Evolutionary conservation across 2,888 invertebrate genomes (phyloP), one percentile per base, ranked within the genome.

Genomic region (Lithophane ornitopus): DNA sequence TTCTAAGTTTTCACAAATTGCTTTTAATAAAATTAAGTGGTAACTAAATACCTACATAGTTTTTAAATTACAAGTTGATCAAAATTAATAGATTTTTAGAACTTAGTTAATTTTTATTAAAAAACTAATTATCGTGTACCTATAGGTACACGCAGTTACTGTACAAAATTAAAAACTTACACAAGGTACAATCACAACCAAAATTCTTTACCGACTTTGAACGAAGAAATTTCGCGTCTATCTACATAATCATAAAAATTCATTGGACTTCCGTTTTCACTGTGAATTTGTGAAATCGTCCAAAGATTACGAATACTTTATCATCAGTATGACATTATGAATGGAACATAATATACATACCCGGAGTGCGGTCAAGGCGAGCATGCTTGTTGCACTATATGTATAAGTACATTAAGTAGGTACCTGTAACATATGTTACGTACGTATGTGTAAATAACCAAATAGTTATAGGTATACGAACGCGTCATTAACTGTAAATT

Each of bases 341-440:
- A 95, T 94, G 94, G 92, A 93, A 91, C 89, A 91, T 89, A 93
- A 89, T 85, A 89, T 89, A 87, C 87, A 91, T 90, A 89, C 89
- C 86, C 90, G 87, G 86, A 89, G 91, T 88, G 89, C 92, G 95
- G 95, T 95, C 95, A 96, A 96, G 95, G 95, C 86, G 88, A 95
- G 91, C 95, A 72, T 90, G 94, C 89, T 93, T 89, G 85, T 90
- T 91, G 90, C 90, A 91, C 90, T 91, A 91, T 90, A 85, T 85
- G 84, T 85, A 74, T 84, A 84, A 68, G 67, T 86, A 84, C 74
- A 83, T 83, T 79, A 26, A 52, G 56, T 79, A 26, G 46, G 56
- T 68, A 28, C 62, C 54, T 59, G 78, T 75, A 79, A 78, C 82
- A 82, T 75, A 85, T 74, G 80, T 69, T 84, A 87, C 76, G 78